Evolutionary conservation across 2,797 vertebrate genomes (phyloP).

Genomic region (Euthynnus affinis): DNA sequence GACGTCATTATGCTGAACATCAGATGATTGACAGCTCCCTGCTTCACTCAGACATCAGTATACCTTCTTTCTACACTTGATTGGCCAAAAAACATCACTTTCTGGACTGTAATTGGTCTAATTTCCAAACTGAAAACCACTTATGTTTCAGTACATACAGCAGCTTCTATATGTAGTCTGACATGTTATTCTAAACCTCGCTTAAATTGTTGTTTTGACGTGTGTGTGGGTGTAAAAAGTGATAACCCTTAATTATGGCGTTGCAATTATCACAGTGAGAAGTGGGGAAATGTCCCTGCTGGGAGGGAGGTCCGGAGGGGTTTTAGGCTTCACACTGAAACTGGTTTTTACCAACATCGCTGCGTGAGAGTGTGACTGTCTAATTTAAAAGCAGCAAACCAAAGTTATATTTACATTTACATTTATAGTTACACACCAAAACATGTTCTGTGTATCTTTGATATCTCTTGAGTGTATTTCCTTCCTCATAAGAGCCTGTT

Average conservation of each 20-base stretch:
- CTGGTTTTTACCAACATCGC: not conserved
- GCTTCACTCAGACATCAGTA: slow-evolving; percentile 27
- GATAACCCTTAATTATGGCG: slow-evolving; percentile 43
- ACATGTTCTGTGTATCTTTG: too few species aligned
- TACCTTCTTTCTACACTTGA: not conserved
- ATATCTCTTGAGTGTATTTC: too few species aligned
- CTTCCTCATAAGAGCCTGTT: too few species aligned
- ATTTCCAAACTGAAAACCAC: not conserved
- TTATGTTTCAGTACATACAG: not conserved
- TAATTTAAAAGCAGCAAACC: too few species aligned
- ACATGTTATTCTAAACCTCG: slow-evolving; percentile 4
- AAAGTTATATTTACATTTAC: too few species aligned
- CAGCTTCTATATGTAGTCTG: not conserved
- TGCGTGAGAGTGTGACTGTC: too few species aligned
- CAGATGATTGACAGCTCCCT: slow-evolving; percentile 31
- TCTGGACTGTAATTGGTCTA: not conserved
- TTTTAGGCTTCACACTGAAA: slow-evolving; percentile 1
- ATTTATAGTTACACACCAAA: too few species aligned
- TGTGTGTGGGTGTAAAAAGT: slow-evolving; percentile 37
- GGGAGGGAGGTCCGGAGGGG: slow-evolving; percentile 1
- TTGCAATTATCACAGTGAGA: slow-evolving; percentile 37
- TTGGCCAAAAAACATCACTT: slow-evolving; percentile 22
- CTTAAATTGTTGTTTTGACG: not conserved
- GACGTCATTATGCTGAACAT: slow-evolving; percentile 17
- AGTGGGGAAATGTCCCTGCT: slow-evolving; percentile 7